Base-by-base conservation (phyloP, 2,888 invertebrate genomes). In the Schrankia costaestrigalis region DNA sequence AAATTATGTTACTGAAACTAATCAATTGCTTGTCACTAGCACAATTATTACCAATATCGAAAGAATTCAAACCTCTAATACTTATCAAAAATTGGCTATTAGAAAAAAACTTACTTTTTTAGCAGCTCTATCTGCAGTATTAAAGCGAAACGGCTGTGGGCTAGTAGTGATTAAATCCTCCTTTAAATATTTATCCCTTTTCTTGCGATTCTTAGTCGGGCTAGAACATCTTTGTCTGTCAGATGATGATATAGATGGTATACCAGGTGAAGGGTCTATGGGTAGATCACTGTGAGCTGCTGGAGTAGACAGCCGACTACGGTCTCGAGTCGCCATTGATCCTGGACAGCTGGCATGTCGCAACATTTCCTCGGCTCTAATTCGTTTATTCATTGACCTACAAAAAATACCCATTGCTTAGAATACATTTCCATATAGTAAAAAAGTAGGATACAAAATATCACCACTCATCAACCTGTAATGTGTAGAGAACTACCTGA, bases 281-380 rank as follows among this genome's bases (percentile, higher is more conserved):
- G 87, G 87, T 12, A 87, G 46, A 40, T 87, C 87, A 30, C 87
- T 87, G 41, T 86, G 87, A 1, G 85, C 87, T 1, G 78, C 87
- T 1, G 87, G 87, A 0, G 87, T 86, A 0, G 87, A 87, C 2
- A 76, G 67, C 3, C 79, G 72, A 39, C 86, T 86, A 5, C 83
- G 75, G 50, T 93, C 92, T 14, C 93, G 79, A 31, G 90, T 84
- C 0, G 91, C 92, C 92, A 93, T 93, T 1, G 90, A 90, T 0
- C 92, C 92, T 0, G 93, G 93, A 37, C 91, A 78, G 18, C 90
- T 91, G 0, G 93, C 90, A 1, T 89, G 88, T 41, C 90, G 90
- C 30, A 93, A 71, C 86, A 93, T 82, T 71, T 93, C 93, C 51
- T 93, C 92, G 0, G 93, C 90, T 37, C 93, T 83, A 19, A 93